Evolutionary conservation across 2,888 invertebrate genomes (phyloP).

Genomic region (Phytoseiulus persimilis): DNA sequence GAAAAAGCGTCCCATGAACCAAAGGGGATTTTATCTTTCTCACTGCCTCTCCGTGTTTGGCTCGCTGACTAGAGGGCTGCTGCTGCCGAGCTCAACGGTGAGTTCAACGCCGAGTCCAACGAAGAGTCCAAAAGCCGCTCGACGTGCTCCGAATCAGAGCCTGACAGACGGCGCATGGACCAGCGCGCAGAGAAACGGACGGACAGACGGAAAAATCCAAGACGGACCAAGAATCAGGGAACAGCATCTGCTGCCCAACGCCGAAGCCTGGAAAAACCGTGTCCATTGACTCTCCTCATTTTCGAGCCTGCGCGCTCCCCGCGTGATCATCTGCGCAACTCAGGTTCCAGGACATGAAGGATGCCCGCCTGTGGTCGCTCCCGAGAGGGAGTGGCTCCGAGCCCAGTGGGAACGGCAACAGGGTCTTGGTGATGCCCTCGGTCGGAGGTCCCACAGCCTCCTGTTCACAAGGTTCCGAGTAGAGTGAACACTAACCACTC

Average conservation of each 20-base stretch:
- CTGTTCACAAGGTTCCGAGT: too few relatives aligned
- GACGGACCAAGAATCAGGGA: not conserved
- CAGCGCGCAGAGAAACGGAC: not conserved
- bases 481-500: too few relatives aligned
- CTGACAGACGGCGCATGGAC: not conserved
- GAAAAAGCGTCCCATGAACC: not conserved
- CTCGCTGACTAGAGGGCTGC: not conserved
- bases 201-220: not conserved
- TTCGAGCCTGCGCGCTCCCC: not conserved
- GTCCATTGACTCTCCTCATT: not conserved
- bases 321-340: not conserved
- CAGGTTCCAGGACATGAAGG: not conserved
- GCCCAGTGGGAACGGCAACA: too few relatives aligned
- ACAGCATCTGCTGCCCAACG: not conserved
- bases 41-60: not conserved
- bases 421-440: too few relatives aligned
- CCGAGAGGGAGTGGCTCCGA: too few relatives aligned
- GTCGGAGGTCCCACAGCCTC: too few relatives aligned
- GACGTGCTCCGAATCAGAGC: not conserved
- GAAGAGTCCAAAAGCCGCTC: not conserved
- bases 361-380: not conserved
- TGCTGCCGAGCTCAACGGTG: not conserved
- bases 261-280: not conserved
- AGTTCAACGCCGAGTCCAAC: not conserved
- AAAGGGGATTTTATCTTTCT: not conserved